Percentiles rank a stretch among this genome's conserved stretches.
Evolutionary conservation across 1,140 invertebrate genomes (phyloP).

Genomic region (Drosophila murphyi): DNA sequence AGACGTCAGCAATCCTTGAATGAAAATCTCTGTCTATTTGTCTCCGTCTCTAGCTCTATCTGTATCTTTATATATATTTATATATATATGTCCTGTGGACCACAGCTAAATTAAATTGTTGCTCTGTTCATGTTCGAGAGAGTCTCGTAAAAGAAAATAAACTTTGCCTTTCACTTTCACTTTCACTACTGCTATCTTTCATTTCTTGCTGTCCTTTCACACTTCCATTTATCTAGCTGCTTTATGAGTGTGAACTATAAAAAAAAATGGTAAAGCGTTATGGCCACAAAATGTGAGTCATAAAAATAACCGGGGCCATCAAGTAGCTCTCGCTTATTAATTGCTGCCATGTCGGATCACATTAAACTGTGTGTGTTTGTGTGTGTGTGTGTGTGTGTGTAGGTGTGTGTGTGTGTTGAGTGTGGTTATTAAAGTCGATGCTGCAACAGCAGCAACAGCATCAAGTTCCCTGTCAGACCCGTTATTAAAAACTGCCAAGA

Average conservation of each 20-base stretch:
- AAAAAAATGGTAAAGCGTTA: slow-evolving; percentile 59
- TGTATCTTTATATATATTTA: too few relatives aligned
- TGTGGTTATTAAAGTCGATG: slow-evolving; percentile 72
- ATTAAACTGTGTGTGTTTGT: slow-evolving; percentile 33
- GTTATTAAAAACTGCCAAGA: slow-evolving; percentile 67
- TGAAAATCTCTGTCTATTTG: too few relatives aligned
- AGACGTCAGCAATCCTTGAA: not conserved
- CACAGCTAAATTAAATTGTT: not conserved
- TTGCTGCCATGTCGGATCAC: slow-evolving; percentile 57
- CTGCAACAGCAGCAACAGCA: slow-evolving; percentile 37
- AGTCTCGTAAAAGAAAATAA: not conserved
- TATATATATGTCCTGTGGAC: not conserved
- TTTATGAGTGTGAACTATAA: slow-evolving; percentile 64
- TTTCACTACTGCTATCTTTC: too few relatives aligned
- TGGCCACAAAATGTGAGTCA: slow-evolving; percentile 34
- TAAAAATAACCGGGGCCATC: slow-evolving; percentile 35
- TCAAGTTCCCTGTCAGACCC: slow-evolving; percentile 34
- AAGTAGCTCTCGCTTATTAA: slow-evolving; percentile 61
- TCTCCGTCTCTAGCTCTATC: too few relatives aligned
- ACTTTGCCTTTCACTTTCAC: not conserved
- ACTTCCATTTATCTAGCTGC: slow-evolving; percentile 40
- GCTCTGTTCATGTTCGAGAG: not conserved
- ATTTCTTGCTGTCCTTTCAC: not conserved
- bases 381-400: slow-evolving; percentile 7
- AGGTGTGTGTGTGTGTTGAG: slow-evolving; percentile 49